Base-by-base conservation (phyloP, 2,797 vertebrate genomes). In the Cichlasoma orientale region DNA sequence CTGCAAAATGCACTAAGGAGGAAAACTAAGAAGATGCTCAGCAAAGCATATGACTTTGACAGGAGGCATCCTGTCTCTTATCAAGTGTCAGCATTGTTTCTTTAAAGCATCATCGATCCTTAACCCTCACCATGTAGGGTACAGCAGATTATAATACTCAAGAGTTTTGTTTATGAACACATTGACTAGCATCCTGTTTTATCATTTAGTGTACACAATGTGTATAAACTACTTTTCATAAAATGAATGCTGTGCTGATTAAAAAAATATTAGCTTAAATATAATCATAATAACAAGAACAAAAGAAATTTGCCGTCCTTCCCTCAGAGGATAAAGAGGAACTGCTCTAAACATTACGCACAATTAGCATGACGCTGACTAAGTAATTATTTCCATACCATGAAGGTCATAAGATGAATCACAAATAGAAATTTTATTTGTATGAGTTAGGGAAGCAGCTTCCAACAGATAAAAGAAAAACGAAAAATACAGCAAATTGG, bases 381-480 rank as follows among this genome's bases (percentile, higher is more conserved):
- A 78, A 79, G 75, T 89, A 79, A 90, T 87, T 86, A 83, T 87
- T 86, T 83, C 77, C 74, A 56, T 55, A 81, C 76, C 75, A 84
- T 86, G 88, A 90, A 89, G 86, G 92, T 90, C 80, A 83, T 23
- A 18, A 54, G 73, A 90, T 55, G 83, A 90, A 88, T 92, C 69
- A 66, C 80, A 33, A 55, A 72, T 66, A 56, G 61, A 27, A 77
- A 44, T 14, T 18, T 21, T 27, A 18, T 25, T 52, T 13, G 19
- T 19, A 44, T 27, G 68, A 23, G 69, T n/a, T 59, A 57, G 63
- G 50, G 54, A 68, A 21, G 16, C 57, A 61, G 52, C 23, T 77
- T 84, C 81, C 87, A 80, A 76, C 53, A 68, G 33, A 54, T 71
- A 21, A 77, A 33, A 58, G 14, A 27, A 72, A 12, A 41, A 41